Evolutionary conservation across 2,888 invertebrate genomes (phyloP).

Genomic region (Drosophila aldrichi): DNA sequence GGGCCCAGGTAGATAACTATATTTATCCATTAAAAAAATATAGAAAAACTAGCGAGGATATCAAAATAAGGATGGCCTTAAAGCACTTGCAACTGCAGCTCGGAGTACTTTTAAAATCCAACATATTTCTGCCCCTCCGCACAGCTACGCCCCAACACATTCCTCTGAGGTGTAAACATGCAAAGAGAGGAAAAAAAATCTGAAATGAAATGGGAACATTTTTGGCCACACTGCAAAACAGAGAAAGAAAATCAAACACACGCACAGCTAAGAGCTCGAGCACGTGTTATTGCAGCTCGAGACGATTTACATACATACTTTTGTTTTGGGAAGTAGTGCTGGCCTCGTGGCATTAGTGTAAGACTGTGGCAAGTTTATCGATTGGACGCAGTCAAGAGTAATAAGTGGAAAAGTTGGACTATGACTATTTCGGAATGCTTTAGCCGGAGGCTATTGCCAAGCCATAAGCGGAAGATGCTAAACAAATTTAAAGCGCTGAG

Average conservation of each 20-base stretch:
- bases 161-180: conserved; percentile 64
- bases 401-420: conserved; percentile 66
- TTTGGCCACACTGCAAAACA: conserved; percentile 35
- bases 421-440: conserved; percentile 54
- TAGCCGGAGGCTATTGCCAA: conserved; percentile 64
- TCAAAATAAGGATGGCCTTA: conserved; percentile 9
- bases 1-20: conserved; percentile 14
- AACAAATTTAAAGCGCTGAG: conserved; percentile 73
- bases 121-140: conserved; percentile 1
- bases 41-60: conserved; percentile 9
- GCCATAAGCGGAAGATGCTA: conserved; percentile 78
- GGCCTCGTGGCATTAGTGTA: conserved; percentile 39
- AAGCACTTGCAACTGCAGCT: not conserved
- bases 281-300: conserved; percentile 68
- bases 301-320: conserved; percentile 50
- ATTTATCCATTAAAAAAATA: conserved; percentile 42
- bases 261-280: conserved; percentile 10
- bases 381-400: conserved; percentile 62
- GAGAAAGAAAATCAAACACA: not conserved
- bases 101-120: not conserved
- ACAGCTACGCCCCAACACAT: conserved; percentile 26
- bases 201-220: conserved; percentile 15
- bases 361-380: conserved; percentile 33
- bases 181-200: conserved; percentile 19
- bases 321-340: conserved; percentile 26